phyloP scores from a whole-genome alignment of 1,140 invertebrate genomes.

The Paraescarpia echinospica region DNA sequence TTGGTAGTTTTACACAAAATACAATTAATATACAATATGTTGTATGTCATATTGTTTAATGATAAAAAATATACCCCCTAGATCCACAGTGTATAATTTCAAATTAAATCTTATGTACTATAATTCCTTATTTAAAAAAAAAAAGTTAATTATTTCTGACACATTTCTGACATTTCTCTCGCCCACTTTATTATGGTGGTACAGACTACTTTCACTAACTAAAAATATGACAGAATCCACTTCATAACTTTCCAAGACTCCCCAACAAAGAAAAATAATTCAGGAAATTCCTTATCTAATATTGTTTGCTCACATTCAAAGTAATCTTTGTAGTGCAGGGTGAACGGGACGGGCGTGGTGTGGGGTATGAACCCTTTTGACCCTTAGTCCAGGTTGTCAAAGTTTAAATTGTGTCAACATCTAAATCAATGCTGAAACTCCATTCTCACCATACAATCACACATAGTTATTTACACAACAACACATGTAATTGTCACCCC shows the following conservation, averaged over 20 bases:
- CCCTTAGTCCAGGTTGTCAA: constrained; percentile 45
- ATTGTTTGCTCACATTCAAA: constrained; percentile 47
- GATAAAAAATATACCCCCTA: background rate
- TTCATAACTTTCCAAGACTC: background rate
- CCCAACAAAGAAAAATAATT: background rate
- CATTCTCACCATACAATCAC: constrained; percentile 39
- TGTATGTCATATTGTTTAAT: background rate
- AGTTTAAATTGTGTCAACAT: constrained; percentile 49
- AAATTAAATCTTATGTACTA: background rate
- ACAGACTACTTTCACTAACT: too few relatives aligned
- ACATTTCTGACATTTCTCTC: background rate
- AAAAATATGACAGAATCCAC: too few relatives aligned
- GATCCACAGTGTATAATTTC: too few relatives aligned
- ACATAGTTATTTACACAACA: background rate
- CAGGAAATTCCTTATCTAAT: background rate
- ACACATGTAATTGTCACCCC: background rate
- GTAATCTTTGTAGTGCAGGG: constrained; percentile 48
- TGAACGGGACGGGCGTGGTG: constrained; percentile 44
- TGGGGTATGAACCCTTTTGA: constrained; percentile 38
- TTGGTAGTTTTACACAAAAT: background rate
- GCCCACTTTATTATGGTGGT: too few relatives aligned
- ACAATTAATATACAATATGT: background rate
- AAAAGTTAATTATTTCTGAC: background rate
- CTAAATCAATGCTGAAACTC: constrained; percentile 38
- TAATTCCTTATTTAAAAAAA: background rate